phyloP scores from a whole-genome alignment of 92 coral and sea anemone species.

The Hydrozoanthus gracilis region DNA sequence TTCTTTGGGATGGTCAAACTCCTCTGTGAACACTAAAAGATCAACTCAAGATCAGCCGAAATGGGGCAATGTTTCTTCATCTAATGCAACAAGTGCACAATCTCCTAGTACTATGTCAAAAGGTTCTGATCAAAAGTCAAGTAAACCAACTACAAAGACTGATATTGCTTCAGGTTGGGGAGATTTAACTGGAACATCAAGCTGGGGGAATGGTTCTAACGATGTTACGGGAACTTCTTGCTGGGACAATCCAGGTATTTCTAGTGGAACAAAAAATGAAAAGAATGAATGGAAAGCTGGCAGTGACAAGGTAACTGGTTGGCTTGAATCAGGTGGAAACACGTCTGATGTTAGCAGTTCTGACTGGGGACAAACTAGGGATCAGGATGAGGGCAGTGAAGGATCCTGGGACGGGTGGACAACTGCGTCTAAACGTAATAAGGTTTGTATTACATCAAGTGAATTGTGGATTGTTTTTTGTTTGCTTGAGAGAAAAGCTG shows the following conservation, averaged over 20 bases:
- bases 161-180: slow-evolving; percentile 91
- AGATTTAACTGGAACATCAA: slow-evolving; percentile 60
- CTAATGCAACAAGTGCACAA: slow-evolving; percentile 13
- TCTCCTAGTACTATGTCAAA: slow-evolving; percentile 13
- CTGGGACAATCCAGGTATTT: slow-evolving; percentile 80
- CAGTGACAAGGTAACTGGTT: slow-evolving; percentile 80
- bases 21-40: slow-evolving; percentile 46
- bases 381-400: slow-evolving; percentile 74
- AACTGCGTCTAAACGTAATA: slow-evolving; percentile 91
- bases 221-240: slow-evolving; percentile 87
- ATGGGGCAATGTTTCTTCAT: slow-evolving; percentile 45
- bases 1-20: slow-evolving; percentile 77
- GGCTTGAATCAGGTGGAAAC: slow-evolving; percentile 74
- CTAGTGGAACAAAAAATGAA: slow-evolving; percentile 50
- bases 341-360: slow-evolving; percentile 54
- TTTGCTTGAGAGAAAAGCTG: background rate
- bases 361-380: slow-evolving; percentile 73
- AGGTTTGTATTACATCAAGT: slow-evolving; percentile 59
- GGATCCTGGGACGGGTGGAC: slow-evolving; percentile 96
- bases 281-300: slow-evolving; percentile 59
- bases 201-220: slow-evolving; percentile 64
- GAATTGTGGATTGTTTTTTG: background rate
- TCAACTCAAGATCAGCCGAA: slow-evolving; percentile 41
- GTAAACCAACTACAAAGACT: slow-evolving; percentile 40
- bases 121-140: slow-evolving; percentile 7